phyloP scores from a whole-genome alignment of 2,113 vertebrate species.

The Mormyrus iriodes region DNA sequence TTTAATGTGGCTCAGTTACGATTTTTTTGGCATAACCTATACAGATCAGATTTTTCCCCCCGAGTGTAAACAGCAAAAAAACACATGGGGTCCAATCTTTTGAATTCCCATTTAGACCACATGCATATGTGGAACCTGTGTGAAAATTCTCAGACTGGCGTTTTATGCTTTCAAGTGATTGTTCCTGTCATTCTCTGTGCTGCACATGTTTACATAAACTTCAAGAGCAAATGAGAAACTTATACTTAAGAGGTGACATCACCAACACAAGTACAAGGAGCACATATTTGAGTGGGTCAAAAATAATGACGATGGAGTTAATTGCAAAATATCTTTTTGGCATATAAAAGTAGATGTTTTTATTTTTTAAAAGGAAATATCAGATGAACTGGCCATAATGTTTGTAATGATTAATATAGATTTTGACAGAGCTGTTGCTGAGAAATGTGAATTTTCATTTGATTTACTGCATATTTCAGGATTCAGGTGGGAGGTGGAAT shows the following conservation, averaged over 20 bases:
- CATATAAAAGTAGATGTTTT: not conserved
- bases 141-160: not conserved
- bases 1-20: conserved; percentile 9
- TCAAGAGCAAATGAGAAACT: conserved; percentile 10
- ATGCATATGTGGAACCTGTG: not conserved
- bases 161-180: not conserved
- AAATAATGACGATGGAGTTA: not conserved
- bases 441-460: not conserved
- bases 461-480: not conserved
- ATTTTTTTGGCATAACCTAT: conserved; percentile 12
- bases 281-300: not conserved
- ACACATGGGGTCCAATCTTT: not conserved
- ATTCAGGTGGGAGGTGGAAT: not conserved
- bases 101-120: not conserved
- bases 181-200: not conserved
- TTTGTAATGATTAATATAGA: not conserved
- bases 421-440: conserved; percentile 6
- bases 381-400: not conserved
- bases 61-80: not conserved
- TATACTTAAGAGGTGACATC: not conserved
- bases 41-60: not conserved
- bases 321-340: not conserved
- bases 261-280: not conserved
- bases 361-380: not conserved
- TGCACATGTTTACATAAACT: conserved; percentile 11